Base-by-base conservation (phyloP, 2,113 vertebrate species). In the Larimichthys polyactis region DNA sequence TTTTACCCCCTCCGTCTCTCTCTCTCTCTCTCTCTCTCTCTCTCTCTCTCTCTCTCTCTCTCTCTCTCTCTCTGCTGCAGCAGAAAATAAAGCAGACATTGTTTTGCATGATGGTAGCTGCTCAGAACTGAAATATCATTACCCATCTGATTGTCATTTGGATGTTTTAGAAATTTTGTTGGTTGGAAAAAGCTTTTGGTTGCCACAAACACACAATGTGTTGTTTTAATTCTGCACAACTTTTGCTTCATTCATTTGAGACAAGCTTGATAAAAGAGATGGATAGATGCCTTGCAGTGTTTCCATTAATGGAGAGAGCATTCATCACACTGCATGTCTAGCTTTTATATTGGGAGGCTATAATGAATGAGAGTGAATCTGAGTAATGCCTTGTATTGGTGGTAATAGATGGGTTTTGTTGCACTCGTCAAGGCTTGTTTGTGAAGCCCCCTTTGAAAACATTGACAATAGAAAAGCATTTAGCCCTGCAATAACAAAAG, bases 221-320 rank as follows among this genome's bases (percentile, higher is more conserved):
- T 92, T 90, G 90, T 94, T 95, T 94, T 93, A 93, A 94, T 93
- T 94, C 91, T 72, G 81, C 88, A 62, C 78, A 92, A 93, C 90
- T 93, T 94, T 87, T 69, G 73, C 91, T 92, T 93, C 84, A 93
- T 94, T 95, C 90, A 93, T 94, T 91, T 85, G 87, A 91, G 92
- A 93, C 90, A 90, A 90, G 92, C 93, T 92, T 94, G 91, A 93
- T 93, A 92, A 94, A 91, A 90, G 90, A 94, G 94, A 94, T 85
- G 92, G 94, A 95, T 95, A 94, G 91, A 94, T 94, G 94, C 93
- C 94, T 93, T 43, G 91, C 91, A 94, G 95, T 92, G 91, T 93
- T 93, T 93, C 94, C 93, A 94, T 94, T 95, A 94, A 90, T 92
- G 91, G 89, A 83, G 84, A 87, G 84, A 87, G 90, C 94, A 95